Conservation (phyloP, 2,113 vertebrate species). For the Gallinago paraguaiae region DNA sequence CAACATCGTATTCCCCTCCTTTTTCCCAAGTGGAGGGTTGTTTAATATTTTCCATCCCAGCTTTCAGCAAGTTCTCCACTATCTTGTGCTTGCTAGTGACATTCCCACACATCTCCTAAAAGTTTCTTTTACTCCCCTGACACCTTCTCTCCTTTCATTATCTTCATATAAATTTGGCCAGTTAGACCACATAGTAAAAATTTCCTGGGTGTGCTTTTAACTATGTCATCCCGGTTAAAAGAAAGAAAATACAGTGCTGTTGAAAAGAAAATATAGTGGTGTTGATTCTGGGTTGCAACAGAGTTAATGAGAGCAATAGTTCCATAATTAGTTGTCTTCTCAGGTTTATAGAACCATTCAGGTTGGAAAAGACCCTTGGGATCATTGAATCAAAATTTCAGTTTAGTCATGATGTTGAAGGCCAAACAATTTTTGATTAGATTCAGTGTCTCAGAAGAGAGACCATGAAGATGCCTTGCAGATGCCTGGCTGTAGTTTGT, state of each 20-base stretch:
- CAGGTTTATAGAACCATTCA: not conserved
- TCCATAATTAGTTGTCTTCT: not conserved
- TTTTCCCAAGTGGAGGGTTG: not conserved
- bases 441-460: not conserved
- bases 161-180: not conserved
- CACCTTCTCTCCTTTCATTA: not conserved
- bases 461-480: not conserved
- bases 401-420: not conserved
- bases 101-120: constrained; percentile 1
- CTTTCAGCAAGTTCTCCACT: not conserved
- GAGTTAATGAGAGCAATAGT: not conserved
- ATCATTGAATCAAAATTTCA: too few species aligned
- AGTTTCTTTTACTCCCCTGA: not conserved
- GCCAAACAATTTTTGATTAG: not conserved
- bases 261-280: not conserved
- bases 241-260: not conserved
- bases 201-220: not conserved
- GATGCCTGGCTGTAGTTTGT: not conserved
- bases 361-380: too few species aligned
- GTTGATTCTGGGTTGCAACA: not conserved
- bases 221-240: not conserved
- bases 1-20: not conserved
- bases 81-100: not conserved
- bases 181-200: not conserved
- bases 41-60: not conserved